Base-by-base conservation (phyloP, 2,888 invertebrate species). In the Tetanocera ferruginea region DNA sequence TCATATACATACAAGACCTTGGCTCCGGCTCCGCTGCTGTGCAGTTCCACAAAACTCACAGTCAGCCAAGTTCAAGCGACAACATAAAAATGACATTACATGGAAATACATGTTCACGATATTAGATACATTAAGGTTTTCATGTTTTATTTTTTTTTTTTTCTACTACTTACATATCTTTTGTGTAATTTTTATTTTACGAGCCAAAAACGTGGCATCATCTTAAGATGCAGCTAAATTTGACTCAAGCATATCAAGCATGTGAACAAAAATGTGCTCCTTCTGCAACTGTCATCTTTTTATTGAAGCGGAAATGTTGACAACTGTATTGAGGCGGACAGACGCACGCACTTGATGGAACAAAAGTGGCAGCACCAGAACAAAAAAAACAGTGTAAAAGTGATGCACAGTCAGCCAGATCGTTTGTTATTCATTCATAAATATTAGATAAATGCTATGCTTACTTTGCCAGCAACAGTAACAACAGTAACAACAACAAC, bases 1-100 rank as follows among this genome's bases (percentile, higher is more conserved):
- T 86, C 86, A 79, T 84, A 85, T 86, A 79, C 84, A 85, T 86
- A 11, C 85, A 85, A 57, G 57, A 74, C 74, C 43, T 67, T 67
- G 64, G 34, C 17, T 6, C 6, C 37, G n/a, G 69, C 17, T n/a
- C n/a, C n/a, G n/a, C 1, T 23, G 25, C 43, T 60, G 14, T 43
- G 43, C 23, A 60, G 43, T 73, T 62, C 57, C 71, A 57, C 19
- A 37, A 57, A 55, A 31, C 25, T 37, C 23, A 49, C 64, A 37
- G 17, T 25, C 34, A 37, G 17, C 31, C 34, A 25, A 49, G 73
- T 43, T 73, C 73, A 43, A 49, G 34, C 43, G 17, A 57, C 19
- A n/a, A 60, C 73, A 73, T 73, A 49, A 64, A 73, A 73, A 73
- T 62, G 49, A 31, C 73, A 73, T 71, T 55, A 73, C 73, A 62